These are phyloP conservation scores for Manacus vitellinus DNA, from an alignment of 2,113 vertebrate genomes.

Conservation along the genomic window DNA sequence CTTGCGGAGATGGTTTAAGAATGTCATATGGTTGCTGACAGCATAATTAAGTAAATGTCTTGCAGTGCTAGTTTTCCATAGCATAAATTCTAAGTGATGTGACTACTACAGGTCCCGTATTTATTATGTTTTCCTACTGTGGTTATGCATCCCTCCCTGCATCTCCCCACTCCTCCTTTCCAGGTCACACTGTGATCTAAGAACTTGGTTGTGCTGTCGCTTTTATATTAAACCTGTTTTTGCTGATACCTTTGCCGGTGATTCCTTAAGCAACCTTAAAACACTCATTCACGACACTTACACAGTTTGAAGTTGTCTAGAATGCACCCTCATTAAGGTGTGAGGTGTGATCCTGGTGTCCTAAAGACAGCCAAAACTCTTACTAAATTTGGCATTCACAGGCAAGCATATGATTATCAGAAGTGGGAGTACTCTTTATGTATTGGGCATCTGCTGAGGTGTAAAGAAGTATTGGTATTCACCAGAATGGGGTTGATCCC, in stretches of 20 bases:
- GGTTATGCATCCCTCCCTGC: no score
- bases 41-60: neutral
- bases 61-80: neutral
- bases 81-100: neutral
- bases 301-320: neutral
- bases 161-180: neutral
- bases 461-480: neutral
- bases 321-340: neutral
- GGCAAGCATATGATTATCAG: neutral
- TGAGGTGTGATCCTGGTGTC: neutral
- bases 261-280: neutral
- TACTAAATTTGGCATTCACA: neutral
- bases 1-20: neutral
- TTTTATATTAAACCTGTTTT: neutral
- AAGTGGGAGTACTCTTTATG: neutral
- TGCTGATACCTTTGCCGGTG: neutral
- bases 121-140: neutral
- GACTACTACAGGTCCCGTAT: neutral
- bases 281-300: neutral
- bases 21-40: neutral
- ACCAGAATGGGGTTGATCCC: neutral
- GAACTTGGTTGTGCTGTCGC: neutral
- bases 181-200: neutral
- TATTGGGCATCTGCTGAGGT: neutral
- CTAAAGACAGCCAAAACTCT: neutral